Conservation (phyloP, 2,888 invertebrate genomes). For the Drosophila nr. medialis region DNA sequence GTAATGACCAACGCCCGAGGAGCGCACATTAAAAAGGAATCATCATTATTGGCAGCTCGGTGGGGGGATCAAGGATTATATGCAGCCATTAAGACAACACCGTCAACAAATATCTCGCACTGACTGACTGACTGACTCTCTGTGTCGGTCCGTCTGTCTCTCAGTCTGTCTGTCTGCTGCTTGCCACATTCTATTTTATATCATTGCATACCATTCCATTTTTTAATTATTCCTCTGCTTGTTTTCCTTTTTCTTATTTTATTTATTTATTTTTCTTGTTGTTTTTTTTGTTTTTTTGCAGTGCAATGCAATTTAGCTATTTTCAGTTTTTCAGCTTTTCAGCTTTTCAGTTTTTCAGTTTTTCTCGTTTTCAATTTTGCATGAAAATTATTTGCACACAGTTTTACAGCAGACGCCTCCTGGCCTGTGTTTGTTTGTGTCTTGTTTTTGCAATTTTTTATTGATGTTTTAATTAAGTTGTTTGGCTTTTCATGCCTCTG, state of each 20-base stretch:
- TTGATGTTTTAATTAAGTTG: slow-evolving; percentile 80
- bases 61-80: slow-evolving; percentile 63
- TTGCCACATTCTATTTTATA: slow-evolving; percentile 44
- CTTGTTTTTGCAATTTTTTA: slow-evolving; percentile 73
- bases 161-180: slow-evolving; percentile 16
- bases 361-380: slow-evolving; percentile 57
- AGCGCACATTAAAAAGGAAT: slow-evolving; percentile 82
- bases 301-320: slow-evolving; percentile 45
- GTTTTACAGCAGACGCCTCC: slow-evolving; percentile 45
- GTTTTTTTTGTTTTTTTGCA: not conserved
- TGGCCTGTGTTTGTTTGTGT: slow-evolving; percentile 24
- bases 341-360: slow-evolving; percentile 50
- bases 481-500: slow-evolving; percentile 50
- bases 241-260: not conserved
- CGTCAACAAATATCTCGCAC: slow-evolving; percentile 48
- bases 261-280: not conserved
- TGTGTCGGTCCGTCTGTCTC: slow-evolving; percentile 6
- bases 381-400: slow-evolving; percentile 57
- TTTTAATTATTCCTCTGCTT: slow-evolving; percentile 43
- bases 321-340: slow-evolving; percentile 52
- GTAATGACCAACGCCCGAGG: slow-evolving; percentile 74
- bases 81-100: slow-evolving; percentile 59
- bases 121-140: slow-evolving; percentile 2
- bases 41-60: slow-evolving; percentile 81
- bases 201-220: slow-evolving; percentile 39